These are phyloP conservation scores for Parazoanthus swiftii DNA, from an alignment of 92 coral and sea anemone genomes.

Conservation along the genomic window DNA sequence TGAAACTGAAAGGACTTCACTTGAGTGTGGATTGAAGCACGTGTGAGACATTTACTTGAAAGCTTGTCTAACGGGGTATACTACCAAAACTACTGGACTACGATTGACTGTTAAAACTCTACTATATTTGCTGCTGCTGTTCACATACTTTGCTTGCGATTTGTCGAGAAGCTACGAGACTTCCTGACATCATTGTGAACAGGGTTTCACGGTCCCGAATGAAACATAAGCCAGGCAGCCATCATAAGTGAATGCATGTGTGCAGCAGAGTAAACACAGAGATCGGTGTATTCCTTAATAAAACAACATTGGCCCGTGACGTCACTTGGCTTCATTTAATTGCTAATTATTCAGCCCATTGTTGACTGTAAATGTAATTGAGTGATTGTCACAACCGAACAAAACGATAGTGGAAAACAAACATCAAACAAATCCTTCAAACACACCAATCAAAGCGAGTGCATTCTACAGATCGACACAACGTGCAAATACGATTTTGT, in stretches of 20 bases:
- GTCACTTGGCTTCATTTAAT: slow-evolving; percentile 69
- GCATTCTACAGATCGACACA: slow-evolving; percentile 22
- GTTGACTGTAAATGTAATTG: slow-evolving; percentile 42
- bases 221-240: slow-evolving; percentile 53
- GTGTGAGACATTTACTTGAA: slow-evolving; percentile 35
- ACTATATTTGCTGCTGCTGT: not conserved
- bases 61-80: slow-evolving; percentile 21
- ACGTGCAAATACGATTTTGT: slow-evolving; percentile 33
- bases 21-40: slow-evolving; percentile 32
- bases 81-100: not conserved
- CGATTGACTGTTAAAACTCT: not conserved
- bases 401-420: slow-evolving; percentile 36
- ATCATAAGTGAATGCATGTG: slow-evolving; percentile 53
- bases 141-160: slow-evolving; percentile 20
- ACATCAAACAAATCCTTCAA: slow-evolving; percentile 26
- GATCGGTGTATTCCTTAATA: slow-evolving; percentile 24
- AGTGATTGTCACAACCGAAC: slow-evolving; percentile 38
- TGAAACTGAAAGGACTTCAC: not conserved
- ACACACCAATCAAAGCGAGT: slow-evolving; percentile 43
- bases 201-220: slow-evolving; percentile 32
- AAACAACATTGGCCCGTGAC: slow-evolving; percentile 52
- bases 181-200: slow-evolving; percentile 35
- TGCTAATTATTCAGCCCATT: slow-evolving; percentile 60
- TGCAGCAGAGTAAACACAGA: slow-evolving; percentile 51
- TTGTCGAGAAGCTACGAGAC: slow-evolving; percentile 33